These are phyloP conservation scores for Alaudala cheleensis DNA, from an alignment of 2,113 vertebrate genomes.

Conservation along the genomic window DNA sequence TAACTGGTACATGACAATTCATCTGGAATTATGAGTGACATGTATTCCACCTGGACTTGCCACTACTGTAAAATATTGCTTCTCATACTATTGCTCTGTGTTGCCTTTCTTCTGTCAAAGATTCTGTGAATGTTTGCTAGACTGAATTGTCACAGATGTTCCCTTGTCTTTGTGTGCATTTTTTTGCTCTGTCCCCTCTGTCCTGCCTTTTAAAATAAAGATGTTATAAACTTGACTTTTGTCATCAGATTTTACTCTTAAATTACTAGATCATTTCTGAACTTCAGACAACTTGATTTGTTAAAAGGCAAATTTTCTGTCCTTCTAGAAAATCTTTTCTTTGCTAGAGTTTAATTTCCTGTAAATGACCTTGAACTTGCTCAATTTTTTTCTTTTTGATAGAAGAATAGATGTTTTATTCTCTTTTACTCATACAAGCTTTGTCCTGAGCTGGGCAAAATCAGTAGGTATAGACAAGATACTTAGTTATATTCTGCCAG, in stretches of 20 bases:
- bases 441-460: neutral
- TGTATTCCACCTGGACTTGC: conserved; percentile 52
- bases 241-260: conserved; percentile 65
- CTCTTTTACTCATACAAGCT: neutral
- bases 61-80: conserved; percentile 55
- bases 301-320: neutral
- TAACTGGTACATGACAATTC: conserved; percentile 34
- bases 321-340: neutral
- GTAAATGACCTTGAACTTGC: neutral
- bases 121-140: conserved; percentile 55
- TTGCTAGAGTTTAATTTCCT: neutral
- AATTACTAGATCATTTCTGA: conserved; percentile 1
- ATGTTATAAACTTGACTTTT: conserved; percentile 53
- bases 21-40: conserved; percentile 7
- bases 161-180: conserved; percentile 58
- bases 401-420: neutral
- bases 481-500: neutral
- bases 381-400: neutral
- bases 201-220: conserved; percentile 62
- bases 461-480: neutral
- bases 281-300: neutral
- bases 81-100: conserved; percentile 52
- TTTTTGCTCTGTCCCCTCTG: conserved; percentile 29
- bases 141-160: conserved; percentile 56
- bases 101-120: conserved; percentile 58